Conservation (phyloP, 2,888 invertebrate genomes). For the Xestoiulus laeticollis region DNA sequence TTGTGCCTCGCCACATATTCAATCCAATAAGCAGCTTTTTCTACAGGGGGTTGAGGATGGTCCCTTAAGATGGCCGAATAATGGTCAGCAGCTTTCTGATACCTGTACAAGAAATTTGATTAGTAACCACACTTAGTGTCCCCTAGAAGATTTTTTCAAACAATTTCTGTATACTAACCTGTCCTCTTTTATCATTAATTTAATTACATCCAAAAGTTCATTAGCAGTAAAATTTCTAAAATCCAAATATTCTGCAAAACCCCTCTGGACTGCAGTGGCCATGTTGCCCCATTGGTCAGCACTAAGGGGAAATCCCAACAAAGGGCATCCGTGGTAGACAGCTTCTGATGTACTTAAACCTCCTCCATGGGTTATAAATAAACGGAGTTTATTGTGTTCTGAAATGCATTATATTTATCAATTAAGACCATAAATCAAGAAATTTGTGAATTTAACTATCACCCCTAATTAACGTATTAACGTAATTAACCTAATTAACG, state of each 20-base stretch:
- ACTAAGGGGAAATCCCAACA: constrained; percentile 49
- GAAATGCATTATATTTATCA: too few relatives aligned
- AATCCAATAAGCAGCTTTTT: constrained; percentile 49
- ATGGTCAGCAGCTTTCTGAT: background rate
- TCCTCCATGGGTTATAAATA: constrained; percentile 52
- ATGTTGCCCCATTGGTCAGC: constrained; percentile 48
- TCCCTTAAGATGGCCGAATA: constrained; percentile 14
- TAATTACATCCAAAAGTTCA: constrained; percentile 29
- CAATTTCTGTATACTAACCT: background rate
- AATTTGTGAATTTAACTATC: background rate
- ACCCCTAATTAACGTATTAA: too few relatives aligned
- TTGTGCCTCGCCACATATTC: constrained; percentile 50
- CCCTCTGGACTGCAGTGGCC: background rate
- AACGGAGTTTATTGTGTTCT: constrained; percentile 41
- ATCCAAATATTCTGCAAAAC: constrained; percentile 47
- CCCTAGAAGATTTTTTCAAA: background rate
- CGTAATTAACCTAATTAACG: too few relatives aligned
- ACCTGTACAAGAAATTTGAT: too few relatives aligned
- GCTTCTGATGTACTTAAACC: constrained; percentile 35
- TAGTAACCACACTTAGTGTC: too few relatives aligned
- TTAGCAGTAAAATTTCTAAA: constrained; percentile 23
- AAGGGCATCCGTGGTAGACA: constrained; percentile 27
- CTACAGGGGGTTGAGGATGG: background rate
- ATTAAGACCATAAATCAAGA: too few relatives aligned
- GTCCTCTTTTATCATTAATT: background rate